Base-by-base conservation (phyloP, 2,113 vertebrate genomes). In the Podarcis raffonei region DNA sequence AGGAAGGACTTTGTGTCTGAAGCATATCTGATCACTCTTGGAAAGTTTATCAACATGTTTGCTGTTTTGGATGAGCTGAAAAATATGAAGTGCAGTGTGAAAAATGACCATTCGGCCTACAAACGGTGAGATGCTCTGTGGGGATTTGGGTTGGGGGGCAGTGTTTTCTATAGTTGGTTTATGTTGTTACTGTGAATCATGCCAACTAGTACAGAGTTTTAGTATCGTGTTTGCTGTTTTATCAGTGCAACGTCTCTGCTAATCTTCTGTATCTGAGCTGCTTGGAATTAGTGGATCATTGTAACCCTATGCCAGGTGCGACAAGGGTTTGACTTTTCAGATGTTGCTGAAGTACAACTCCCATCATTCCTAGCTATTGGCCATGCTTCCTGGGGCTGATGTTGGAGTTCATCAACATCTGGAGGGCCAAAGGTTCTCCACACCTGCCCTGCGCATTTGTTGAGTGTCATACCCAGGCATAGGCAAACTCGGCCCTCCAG, bases 11-110 rank as follows among this genome's bases (percentile, higher is more conserved):
- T 99, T 57, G 99, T 99, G 42, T 99, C 99, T 0, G 99, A 99
- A 94, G 99, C 99, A 0, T 99, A 99, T 92, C 96, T 99, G 68
- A 97, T 99, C 83, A 99, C 99, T 0, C 96, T 99, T 80, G 99
- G 99, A 25, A 99, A 99, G 92, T 99, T 99, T 96, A 99, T 99
- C 97, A 99, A 99, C 96, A 99, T 99, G 99, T 99, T 99, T 57
- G 99, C 99, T 0, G 99, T 99, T 81, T 68, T 99, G 94, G 99
- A 99, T 2, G 99, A 99, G 87, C 94, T 99, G 89, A 99, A 99
- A 95, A 99, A 99, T 90, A 99, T 99, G 99, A 99, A 99, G 89
- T 99, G 99, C 95, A 99, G 99, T 0, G 99, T 99, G 78, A 99
- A 99, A 95, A 99, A 99, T 0, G 99, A 99, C 94, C 98, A 99